These are phyloP conservation scores for Sphaerodactylus townsendi DNA, from an alignment of 2,113 vertebrate species.

Conservation along the genomic window DNA sequence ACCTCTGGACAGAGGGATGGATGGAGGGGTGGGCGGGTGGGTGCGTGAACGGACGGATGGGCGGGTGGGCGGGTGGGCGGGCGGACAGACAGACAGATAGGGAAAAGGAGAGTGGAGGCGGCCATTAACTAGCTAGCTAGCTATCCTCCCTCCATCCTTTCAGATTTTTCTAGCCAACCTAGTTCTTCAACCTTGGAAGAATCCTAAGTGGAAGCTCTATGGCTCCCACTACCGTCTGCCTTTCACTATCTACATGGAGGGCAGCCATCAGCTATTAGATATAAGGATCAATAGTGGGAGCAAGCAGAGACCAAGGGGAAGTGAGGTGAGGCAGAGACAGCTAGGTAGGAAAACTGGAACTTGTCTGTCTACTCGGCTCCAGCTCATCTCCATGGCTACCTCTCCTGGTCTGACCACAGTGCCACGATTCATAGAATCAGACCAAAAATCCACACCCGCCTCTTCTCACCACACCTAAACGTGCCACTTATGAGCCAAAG, in stretches of 20 bases:
- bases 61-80: too few relatives aligned
- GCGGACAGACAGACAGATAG: too few relatives aligned
- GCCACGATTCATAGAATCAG: neutral
- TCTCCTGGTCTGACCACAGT: neutral
- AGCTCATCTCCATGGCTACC: neutral
- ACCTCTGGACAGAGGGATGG: too few relatives aligned
- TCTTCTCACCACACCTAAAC: neutral
- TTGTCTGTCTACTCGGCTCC: neutral
- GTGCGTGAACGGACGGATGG: too few relatives aligned
- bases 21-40: too few relatives aligned
- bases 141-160: too few relatives aligned
- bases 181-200: too few relatives aligned
- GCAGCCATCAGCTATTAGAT: too few relatives aligned
- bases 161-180: too few relatives aligned
- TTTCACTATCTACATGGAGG: neutral
- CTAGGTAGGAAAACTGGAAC: neutral
- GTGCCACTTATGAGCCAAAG: conserved; percentile 32
- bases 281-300: neutral
- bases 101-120: too few relatives aligned
- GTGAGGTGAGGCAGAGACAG: neutral
- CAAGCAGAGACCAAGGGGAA: neutral
- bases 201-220: too few relatives aligned
- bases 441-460: neutral
- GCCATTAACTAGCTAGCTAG: too few relatives aligned
- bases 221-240: neutral